Evolutionary conservation across 2,113 vertebrate genomes (phyloP), one percentile per base, ranked within the genome.

Genomic region (Hippocampus comes): DNA sequence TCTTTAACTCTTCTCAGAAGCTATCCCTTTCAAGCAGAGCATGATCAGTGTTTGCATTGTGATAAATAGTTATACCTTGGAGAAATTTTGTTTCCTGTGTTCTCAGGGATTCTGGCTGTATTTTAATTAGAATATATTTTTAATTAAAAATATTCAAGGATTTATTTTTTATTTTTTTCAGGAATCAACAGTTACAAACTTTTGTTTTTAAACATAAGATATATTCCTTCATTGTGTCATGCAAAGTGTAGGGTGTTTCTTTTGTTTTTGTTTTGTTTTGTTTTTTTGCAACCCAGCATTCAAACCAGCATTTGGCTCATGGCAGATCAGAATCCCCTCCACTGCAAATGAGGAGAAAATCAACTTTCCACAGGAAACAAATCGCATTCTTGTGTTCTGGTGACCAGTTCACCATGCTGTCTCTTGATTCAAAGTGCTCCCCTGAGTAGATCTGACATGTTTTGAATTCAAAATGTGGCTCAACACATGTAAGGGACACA

Each of bases 1-100:
- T 95, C 89, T 95, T 85, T 95, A 94, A 95, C 91, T 82, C 94
- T 94, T 93, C 88, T 87, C 89, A 94, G 93, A 93, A 92, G 94
- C 94, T 94, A 21, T 85, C 73, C 79, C 84, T 79, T 93, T 82
- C 70, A 92, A 93, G 93, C 92, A 86, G 93, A 94, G 97, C 96
- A 96, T 97, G 96, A 94, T 93, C 92, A 91, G 91, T 95, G 94
- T 97, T 92, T 95, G 93, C 94, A 92, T 95, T 95, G 92, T 93
- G 87, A 93, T 77, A 84, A 91, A 87, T 85, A 91, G 82, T 93
- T 93, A 9, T 93, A 94, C 94, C 94, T 92, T 94, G 95, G 94
- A 95, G 94, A 95, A 94, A 94, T 93, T 93, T 98, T 98, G 95
- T 97, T 98, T 96, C 94, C 96, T 98, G 93, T 93, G 91, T 91